A percentile compares a stretch with the other conserved stretches of the same genome.
Evolutionary conservation across 2,113 vertebrate genomes (phyloP).

Genomic region (Nerophis lumbriciformis): DNA sequence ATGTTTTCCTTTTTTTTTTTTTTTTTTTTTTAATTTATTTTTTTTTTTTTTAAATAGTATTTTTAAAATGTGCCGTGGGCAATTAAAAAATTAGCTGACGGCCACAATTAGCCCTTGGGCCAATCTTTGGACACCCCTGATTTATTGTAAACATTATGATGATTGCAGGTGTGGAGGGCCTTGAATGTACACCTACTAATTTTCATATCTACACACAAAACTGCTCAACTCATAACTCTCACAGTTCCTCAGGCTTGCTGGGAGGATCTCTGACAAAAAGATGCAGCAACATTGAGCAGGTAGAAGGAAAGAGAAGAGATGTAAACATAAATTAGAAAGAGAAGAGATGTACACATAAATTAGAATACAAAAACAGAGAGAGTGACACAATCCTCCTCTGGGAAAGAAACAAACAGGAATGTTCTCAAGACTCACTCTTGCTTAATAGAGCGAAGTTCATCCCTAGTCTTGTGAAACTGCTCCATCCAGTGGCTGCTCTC

Average conservation of each 20-base stretch:
- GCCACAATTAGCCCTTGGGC: too few species aligned
- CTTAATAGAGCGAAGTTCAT: constrained; percentile 80
- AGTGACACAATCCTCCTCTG: constrained; percentile 9
- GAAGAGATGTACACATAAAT: constrained; percentile 32
- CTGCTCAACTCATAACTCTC: constrained; percentile 44
- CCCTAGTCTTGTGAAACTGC: constrained; percentile 86
- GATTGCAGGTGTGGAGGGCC: constrained; percentile 32
- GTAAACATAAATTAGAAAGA: constrained; percentile 23
- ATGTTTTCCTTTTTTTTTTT: too few species aligned
- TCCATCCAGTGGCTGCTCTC: constrained; percentile 88
- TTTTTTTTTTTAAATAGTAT: too few species aligned
- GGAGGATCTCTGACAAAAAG: constrained; percentile 50
- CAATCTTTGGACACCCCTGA: too few species aligned
- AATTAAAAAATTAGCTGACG: too few species aligned
- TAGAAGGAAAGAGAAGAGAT: constrained; percentile 32
- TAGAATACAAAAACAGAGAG: constrained; percentile 16
- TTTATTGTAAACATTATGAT: background rate
- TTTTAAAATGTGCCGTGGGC: too few species aligned
- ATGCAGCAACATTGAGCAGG: constrained; percentile 30
- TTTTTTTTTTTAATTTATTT: too few species aligned
- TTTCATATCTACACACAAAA: constrained; percentile 38
- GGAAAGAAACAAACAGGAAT: background rate
- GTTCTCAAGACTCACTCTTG: constrained; percentile 77
- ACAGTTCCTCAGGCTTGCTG: constrained; percentile 48
- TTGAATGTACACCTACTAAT: constrained; percentile 30